Evolutionary conservation across 2,113 vertebrate genomes (phyloP), one percentile per base, ranked within the genome.

Genomic region (Gallinago undulata): DNA sequence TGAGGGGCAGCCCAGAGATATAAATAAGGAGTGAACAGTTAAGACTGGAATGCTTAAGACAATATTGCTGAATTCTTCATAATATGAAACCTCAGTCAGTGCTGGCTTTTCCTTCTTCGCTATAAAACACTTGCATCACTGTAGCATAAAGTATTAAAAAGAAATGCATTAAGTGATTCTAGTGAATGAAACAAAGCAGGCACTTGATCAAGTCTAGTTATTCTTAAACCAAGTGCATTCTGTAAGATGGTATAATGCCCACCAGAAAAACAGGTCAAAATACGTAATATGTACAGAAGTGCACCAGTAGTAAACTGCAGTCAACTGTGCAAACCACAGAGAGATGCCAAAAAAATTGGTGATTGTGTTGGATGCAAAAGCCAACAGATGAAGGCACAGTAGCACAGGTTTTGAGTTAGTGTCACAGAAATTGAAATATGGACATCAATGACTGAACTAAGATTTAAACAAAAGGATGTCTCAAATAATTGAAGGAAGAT

Each of bases 31-130:
- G 19, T 2, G 8, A 93, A 82, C 30, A 85, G 74, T 63, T 89
- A 82, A 64, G 47, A 48, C 48, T 95, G 82, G 78, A 93, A 87
- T 60, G 79, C 27, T 79, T 68, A 56, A 47, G 53, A 60, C 78
- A 79, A 19, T 87, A 75, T 82, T 94, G 88, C 75, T 78, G 91
- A 68, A 87, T 87, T 83, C 57, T 85, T 90, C 66, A 63, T 74
- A 57, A 70, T 63, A 39, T 84, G 69, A 94, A 94, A 84, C 45
- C 33, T 73, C 79, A 94, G 75, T 83, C 85, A 72, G 66, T 60
- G 81, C 57, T 79, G 82, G 62, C 39, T 96, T 90, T 90, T 50
- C 53, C 84, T 84, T 48, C 63, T 75, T 94, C 50, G 1, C 24
- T 79, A 11, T 73, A 75, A 89, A 92, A 68, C 50, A 43, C 35